Base-by-base conservation (phyloP, 2,113 vertebrate genomes). In the Mobula birostris region DNA sequence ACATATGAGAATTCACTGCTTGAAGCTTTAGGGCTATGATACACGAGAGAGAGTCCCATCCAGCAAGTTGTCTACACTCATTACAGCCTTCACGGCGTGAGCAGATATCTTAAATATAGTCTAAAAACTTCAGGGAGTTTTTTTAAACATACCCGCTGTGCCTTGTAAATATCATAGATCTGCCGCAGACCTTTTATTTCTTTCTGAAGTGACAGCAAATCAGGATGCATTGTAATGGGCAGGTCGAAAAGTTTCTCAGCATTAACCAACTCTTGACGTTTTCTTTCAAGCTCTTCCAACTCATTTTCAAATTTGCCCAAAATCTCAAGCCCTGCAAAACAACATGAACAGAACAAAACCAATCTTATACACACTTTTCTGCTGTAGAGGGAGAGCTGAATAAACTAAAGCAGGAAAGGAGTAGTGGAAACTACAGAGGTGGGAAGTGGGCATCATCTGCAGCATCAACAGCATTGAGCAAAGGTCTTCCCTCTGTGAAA, bases 191-290 rank as follows among this genome's bases (percentile, higher is more conserved):
- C 97, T 0, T 94, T 95, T 96, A 99, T 97, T 87, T 99, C 97
- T 94, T 97, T 97, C 95, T 98, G 98, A 21, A 98, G 97, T 74
- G 95, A 96, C 2, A 97, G 80, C 76, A 99, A 95, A 58, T 97
- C 97, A 0, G 98, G 97, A 87, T 98, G 98, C 85, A 95, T 87
- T 0, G 97, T 98, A 94, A 97, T 96, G 0, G 98, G 96, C 29
- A 99, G 96, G 83, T 98, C 97, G 40, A 99, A 96, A 90, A 99
- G 97, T 94, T 98, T 99, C 96, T 99, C 97, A 0, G 97, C 97
- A 29, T 98, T 98, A 1, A 96, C 96, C 83, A 99, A 94, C 68
- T 98, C 97, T 95, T 97, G 97, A 0, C 94, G 95, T 79, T 17
- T 96, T 94, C 95, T 94, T 88, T 98, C 97, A 1, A 98, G 95